Evolutionary conservation across 2,888 invertebrate species (phyloP), one percentile per base, ranked within the genome.

Genomic region (Reticulitermes lucifugus): DNA sequence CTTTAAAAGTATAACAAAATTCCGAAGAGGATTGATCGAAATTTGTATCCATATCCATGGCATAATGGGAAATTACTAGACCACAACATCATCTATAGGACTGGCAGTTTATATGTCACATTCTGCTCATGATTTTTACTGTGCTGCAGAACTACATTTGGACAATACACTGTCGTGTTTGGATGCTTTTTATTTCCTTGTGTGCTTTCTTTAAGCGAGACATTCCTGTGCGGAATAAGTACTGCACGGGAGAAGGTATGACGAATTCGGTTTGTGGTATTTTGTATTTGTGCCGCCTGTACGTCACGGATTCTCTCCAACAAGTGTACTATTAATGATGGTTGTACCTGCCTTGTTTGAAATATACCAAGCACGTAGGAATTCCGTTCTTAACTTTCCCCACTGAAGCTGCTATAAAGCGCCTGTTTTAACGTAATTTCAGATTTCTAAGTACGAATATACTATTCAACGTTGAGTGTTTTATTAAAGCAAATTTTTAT

Each of bases 241-340:
- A 41, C 73, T 73, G 41, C 18, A 73, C 41, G 14, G 35, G 22
- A 73, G 73, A 73, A 41, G 35, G 35, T 73, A 73, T 41, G 41
- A 21, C 73, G 41, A 41, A 73, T 73, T 73, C 35, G 55, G 55
- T 59, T 79, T 81, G 60, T 60, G 81, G 70, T 81, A 81, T 81
- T 81, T 81, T 81, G 81, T 81, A 81, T 81, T 60, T 65, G 85
- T 51, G 81, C 79, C 29, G 84, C 80, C 29, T 85, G 85, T 85
- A 85, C 85, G 77, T 85, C 85, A 85, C 85, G 85, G 80, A 21
- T 82, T 60, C 35, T 77, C 82, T 35, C 65, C n/a, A 70, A 46
- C 75, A 83, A 85, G 85, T 85, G 79, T 83, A 79, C 85, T 85
- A 85, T 85, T 85, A 85, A 85, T 85, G 85, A 75, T 60, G 82